Base-by-base conservation (phyloP, 2,113 vertebrate species). In the Nesogale talazaci region DNA sequence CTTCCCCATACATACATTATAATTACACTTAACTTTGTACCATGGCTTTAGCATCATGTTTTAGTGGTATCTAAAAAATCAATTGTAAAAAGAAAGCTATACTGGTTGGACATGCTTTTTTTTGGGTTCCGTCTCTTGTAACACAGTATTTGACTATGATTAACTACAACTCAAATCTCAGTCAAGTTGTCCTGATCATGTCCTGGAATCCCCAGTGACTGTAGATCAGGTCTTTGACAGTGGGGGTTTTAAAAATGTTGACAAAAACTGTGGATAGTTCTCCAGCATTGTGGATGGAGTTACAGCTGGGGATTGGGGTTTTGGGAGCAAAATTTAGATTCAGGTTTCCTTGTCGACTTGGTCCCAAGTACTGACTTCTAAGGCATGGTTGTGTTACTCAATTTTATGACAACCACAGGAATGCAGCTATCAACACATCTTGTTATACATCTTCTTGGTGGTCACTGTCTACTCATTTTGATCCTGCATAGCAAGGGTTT, bases 381-480 rank as follows among this genome's bases (percentile, higher is more conserved):
- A 63, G 72, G 65, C 77, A 69, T 81, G 56, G 12, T 42, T 63
- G 12, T 61, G 31, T 36, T 63, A 36, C 11, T 82, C 56, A 86
- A 74, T 74, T 89, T 80, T 83, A 86, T 90, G 52, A 16, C 82
- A 89, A 77, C 36, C 67, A 63, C 69, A 83, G 69, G 52, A 91
- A 46, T 83, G 59, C 36, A 90, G 42, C 57, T 38, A 83, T 16
- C 69, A 83, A 42, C n/a, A 83, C 9, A 36, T 90, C 70, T 86
- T 56, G 31, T 38, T 79, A 80, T 63, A 63, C 34, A 19, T 83
- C 34, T 38, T 69, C 85, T 90, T 59, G 0, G 57, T 77, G 91
- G 65, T 91, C 85, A 72, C 38, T 15, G 16, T 63, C 63, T 94
- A 80, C 61, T 93, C 84, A 94, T 95, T 89, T 85, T 91, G 52